Percentiles rank a stretch among this genome's conserved stretches.
Evolutionary conservation across 2,113 vertebrate species (phyloP).

Genomic region (Myanophis thanlyinensis): DNA sequence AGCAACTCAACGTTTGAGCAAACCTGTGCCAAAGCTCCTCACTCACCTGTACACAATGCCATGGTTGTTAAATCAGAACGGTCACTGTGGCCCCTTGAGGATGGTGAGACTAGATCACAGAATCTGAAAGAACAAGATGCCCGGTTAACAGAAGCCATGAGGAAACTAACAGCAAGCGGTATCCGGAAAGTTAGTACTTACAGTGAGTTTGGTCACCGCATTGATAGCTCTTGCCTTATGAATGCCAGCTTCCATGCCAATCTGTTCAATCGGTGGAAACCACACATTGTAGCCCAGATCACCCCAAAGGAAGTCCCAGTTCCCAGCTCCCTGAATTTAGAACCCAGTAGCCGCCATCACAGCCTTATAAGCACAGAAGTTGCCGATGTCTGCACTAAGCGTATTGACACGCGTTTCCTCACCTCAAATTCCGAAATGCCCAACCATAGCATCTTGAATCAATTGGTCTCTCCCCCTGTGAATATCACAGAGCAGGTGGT

Average conservation of each 20-base stretch:
- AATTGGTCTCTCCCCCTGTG: conserved; percentile 14
- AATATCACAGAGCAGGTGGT: conserved; percentile 23
- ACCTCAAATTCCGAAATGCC: conserved; percentile 41
- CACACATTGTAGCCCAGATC: conserved; percentile 26
- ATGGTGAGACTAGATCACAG: conserved; percentile 9
- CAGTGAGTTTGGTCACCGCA: conserved; percentile 28
- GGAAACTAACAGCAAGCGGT: conserved; percentile 53
- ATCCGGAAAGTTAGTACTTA: conserved; percentile 14
- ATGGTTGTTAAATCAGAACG: conserved; percentile 41
- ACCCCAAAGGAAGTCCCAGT: conserved; percentile 31
- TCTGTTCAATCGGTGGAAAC: conserved; percentile 36
- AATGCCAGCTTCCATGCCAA: conserved; percentile 45
- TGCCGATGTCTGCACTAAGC: conserved; percentile 49
- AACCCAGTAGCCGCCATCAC: conserved; percentile 39
- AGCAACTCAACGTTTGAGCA: conserved; percentile 44
- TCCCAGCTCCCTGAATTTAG: conserved; percentile 24
- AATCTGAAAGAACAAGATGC: conserved; percentile 54
- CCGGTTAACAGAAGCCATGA: conserved; percentile 67
- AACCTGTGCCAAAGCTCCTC: conserved; percentile 6
- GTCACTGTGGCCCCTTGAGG: conserved; percentile 19
- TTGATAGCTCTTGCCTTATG: conserved; percentile 44
- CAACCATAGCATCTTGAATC: conserved; percentile 16
- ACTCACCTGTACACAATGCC: conserved; percentile 7
- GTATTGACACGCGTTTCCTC: conserved; percentile 56
- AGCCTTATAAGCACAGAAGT: conserved; percentile 13